Percentiles rank a stretch among this genome's conserved stretches.
These are phyloP conservation scores for Tyto alba DNA, from an alignment of 2,113 vertebrate genomes.

Conservation along the genomic window DNA sequence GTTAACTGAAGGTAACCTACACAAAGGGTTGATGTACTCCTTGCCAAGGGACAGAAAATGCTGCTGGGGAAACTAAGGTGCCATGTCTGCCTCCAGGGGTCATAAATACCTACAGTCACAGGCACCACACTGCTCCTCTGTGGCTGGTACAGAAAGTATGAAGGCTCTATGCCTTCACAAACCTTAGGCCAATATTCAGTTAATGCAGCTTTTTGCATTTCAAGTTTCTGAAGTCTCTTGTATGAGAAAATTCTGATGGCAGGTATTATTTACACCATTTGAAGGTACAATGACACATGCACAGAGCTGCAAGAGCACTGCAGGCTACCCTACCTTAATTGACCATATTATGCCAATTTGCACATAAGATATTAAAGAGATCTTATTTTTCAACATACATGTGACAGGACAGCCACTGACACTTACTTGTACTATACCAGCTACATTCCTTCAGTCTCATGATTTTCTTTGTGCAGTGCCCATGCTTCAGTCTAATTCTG, in stretches of 20 bases:
- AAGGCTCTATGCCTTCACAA: not conserved
- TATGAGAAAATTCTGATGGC: not conserved
- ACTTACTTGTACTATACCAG: not conserved
- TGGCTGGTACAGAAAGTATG: not conserved
- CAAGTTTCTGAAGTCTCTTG: not conserved
- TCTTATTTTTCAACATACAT: not conserved
- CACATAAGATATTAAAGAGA: not conserved
- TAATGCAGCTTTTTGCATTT: not conserved
- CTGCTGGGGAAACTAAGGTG: not conserved
- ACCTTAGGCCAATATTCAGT: not conserved
- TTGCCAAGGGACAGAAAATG: not conserved
- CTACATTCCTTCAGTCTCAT: not conserved
- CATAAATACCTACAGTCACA: not conserved
- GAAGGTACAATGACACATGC: not conserved
- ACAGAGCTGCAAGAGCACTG: not conserved
- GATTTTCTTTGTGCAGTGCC: not conserved
- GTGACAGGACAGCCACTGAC: not conserved
- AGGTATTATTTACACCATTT: not conserved
- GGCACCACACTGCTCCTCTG: no score
- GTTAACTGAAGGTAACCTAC: not conserved
- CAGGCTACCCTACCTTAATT: not conserved
- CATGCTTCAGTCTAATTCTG: not conserved
- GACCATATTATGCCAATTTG: not conserved
- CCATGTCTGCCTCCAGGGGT: not conserved
- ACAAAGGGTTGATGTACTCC: not conserved